Percentiles rank a stretch among this genome's conserved stretches.
Evolutionary conservation across 1,140 invertebrate species (phyloP).

Genomic region (Heliconius himera): DNA sequence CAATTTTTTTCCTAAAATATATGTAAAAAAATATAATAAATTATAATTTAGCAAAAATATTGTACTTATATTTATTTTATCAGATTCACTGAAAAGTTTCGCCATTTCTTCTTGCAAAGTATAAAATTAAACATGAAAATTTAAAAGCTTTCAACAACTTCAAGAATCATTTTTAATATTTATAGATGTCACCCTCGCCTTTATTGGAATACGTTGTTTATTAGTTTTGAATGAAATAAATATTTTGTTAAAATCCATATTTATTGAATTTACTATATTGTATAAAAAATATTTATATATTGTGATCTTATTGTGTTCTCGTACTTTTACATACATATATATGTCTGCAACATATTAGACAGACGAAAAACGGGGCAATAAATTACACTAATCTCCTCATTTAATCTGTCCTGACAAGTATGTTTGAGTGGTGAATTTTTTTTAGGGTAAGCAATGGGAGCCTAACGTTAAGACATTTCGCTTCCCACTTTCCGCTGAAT

Average conservation of each 20-base stretch:
- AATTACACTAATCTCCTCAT: too few species aligned
- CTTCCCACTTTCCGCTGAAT: too few species aligned
- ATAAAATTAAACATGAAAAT: constrained; percentile 13
- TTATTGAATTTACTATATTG: neutral
- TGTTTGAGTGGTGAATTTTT: too few species aligned
- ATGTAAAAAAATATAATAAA: too few species aligned
- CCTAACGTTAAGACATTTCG: too few species aligned
- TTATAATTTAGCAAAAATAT: neutral
- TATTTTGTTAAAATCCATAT: neutral
- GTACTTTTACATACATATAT: neutral
- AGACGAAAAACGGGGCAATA: too few species aligned
- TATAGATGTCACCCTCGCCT: constrained; percentile 12
- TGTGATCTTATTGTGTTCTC: neutral
- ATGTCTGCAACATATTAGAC: neutral
- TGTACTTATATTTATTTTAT: neutral
- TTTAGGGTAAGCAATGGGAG: too few species aligned
- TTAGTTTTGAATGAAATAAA: neutral
- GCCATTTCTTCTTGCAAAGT: neutral
- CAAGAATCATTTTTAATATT: constrained; percentile 3
- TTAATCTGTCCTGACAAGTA: too few species aligned
- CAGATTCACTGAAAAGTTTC: neutral
- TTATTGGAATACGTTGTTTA: constrained; percentile 3
- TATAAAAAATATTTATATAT: neutral
- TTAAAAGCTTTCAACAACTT: constrained; percentile 11
- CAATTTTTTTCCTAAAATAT: too few species aligned